Evolutionary conservation across 2,113 vertebrate species (phyloP).

Genomic region (Otocyon megalotis): DNA sequence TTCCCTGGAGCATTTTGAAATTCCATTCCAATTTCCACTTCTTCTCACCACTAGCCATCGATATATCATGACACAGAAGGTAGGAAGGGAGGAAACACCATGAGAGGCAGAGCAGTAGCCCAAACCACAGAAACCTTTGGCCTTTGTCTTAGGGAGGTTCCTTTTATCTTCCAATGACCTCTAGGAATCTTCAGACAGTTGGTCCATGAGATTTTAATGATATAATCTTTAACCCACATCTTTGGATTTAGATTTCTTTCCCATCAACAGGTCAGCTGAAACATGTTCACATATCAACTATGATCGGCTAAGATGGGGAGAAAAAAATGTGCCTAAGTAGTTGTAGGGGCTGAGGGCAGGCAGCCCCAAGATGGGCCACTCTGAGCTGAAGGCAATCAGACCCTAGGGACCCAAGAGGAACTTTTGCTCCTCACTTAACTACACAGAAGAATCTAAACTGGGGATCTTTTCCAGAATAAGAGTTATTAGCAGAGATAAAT

Average conservation of each 20-base stretch:
- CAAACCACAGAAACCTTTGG: neutral
- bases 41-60: neutral
- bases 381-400: neutral
- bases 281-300: neutral
- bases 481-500: neutral
- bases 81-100: neutral
- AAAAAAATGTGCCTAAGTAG: neutral
- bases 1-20: neutral
- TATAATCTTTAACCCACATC: neutral
- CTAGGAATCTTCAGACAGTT: neutral
- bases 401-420: neutral
- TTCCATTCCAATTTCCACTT: neutral
- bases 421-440: neutral
- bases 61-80: neutral
- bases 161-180: neutral
- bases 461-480: neutral
- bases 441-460: neutral
- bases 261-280: neutral
- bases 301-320: neutral
- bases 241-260: conserved; percentile 7
- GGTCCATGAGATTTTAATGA: neutral
- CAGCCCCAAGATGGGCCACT: neutral
- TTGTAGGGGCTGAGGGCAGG: neutral
- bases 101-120: neutral
- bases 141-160: neutral